Percentiles rank a stretch among this genome's conserved stretches.
Evolutionary conservation across 2,797 vertebrate species (phyloP).

Genomic region (Sphenopsis melanotis): DNA sequence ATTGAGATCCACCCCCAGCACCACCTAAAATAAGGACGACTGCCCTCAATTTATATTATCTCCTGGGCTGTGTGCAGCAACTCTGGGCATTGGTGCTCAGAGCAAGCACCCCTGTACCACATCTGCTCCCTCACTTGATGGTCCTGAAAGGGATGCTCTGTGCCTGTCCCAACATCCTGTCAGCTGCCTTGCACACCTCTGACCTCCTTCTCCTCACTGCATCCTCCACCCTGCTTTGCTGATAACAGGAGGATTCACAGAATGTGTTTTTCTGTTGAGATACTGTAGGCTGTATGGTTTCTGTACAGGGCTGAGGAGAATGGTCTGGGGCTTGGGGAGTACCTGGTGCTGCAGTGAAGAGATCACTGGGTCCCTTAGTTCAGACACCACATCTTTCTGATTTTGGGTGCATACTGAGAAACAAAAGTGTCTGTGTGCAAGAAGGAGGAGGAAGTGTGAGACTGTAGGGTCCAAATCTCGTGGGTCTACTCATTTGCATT

Average conservation of each 20-base stretch:
- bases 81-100: not conserved
- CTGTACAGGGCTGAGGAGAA: not conserved
- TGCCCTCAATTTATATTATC: not conserved
- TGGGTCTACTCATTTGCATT: not conserved
- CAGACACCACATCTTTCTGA: not conserved
- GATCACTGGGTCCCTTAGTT: not conserved
- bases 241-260: not conserved
- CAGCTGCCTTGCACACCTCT: rapidly evolving
- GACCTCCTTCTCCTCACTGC: not conserved
- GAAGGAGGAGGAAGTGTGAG: not conserved
- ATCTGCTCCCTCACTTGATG: rapidly evolving
- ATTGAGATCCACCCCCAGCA: not conserved
- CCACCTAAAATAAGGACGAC: not conserved
- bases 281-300: not conserved
- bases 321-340: not conserved
- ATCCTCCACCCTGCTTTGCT: not conserved
- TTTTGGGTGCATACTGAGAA: not conserved
- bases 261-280: not conserved
- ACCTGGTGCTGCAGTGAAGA: rapidly evolving
- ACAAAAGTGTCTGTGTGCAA: not conserved
- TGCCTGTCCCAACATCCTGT: not conserved
- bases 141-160: not conserved
- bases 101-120: not conserved
- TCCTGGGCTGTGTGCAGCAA: not conserved
- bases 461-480: not conserved